Conservation (phyloP, 1,140 invertebrate species). For the Nasonia vitripennis region DNA sequence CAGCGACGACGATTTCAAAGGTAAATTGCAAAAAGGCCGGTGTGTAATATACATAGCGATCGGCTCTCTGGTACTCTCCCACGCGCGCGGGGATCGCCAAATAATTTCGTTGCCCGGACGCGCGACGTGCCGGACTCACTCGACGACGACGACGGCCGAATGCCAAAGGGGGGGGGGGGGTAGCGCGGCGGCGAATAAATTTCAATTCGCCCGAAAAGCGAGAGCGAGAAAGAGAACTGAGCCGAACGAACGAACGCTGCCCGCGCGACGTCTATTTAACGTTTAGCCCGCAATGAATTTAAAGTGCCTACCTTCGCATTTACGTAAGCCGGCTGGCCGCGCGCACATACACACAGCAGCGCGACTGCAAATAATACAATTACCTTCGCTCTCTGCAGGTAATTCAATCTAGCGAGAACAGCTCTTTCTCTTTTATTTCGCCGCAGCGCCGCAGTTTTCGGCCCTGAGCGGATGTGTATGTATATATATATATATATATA, state of each 20-base stretch:
- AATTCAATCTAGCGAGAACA: slow-evolving; percentile 59
- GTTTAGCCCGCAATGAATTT: slow-evolving; percentile 59
- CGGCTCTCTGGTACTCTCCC: background rate
- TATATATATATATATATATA: background rate
- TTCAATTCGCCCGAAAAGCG: slow-evolving; percentile 60
- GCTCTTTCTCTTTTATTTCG: background rate
- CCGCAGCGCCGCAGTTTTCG: background rate
- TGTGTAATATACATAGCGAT: background rate
- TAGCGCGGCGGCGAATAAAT: slow-evolving; percentile 55
- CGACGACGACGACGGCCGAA: slow-evolving; percentile 30
- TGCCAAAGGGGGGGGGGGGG: slow-evolving; percentile 20
- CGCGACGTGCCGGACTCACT: slow-evolving; percentile 21
- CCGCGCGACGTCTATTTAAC: slow-evolving; percentile 55
- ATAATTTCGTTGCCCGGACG: slow-evolving; percentile 48
- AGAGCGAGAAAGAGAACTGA: background rate
- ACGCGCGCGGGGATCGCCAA: slow-evolving; percentile 44
- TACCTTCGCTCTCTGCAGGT: slow-evolving; percentile 58
- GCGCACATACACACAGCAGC: slow-evolving; percentile 23
- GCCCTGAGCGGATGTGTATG: too few relatives aligned
- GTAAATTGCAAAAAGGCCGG: slow-evolving; percentile 57
- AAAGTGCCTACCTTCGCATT: slow-evolving; percentile 57
- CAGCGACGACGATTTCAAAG: slow-evolving; percentile 22
- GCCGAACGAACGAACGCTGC: slow-evolving; percentile 9
- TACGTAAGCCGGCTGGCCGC: slow-evolving; percentile 55
- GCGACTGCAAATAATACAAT: slow-evolving; percentile 63